phyloP scores from a whole-genome alignment of 2,888 invertebrate species.

The Melolontha melolontha region DNA sequence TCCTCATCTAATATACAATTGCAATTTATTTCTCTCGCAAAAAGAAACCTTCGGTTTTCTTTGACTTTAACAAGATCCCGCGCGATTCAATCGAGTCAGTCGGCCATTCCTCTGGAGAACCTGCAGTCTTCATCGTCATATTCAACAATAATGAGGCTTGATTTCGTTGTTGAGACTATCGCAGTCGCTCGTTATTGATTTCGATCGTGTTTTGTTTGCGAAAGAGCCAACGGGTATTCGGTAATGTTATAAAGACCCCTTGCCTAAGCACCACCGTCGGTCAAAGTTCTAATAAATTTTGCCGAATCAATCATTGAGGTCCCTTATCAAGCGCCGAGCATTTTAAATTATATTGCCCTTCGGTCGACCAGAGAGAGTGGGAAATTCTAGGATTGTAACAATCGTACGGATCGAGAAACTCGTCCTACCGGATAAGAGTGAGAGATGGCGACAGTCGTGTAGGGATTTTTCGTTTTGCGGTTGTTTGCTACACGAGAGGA shows the following conservation, averaged over 20 bases:
- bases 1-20: slow-evolving; percentile 2
- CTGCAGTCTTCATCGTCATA: slow-evolving; percentile 19
- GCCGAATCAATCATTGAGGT: slow-evolving; percentile 53
- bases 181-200: slow-evolving; percentile 30
- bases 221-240: slow-evolving; percentile 20
- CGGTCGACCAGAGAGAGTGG: slow-evolving; percentile 37
- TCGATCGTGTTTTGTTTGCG: slow-evolving; percentile 35
- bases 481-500: slow-evolving; percentile 29
- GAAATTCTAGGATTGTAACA: slow-evolving; percentile 17
- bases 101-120: slow-evolving; percentile 25
- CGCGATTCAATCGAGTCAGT: slow-evolving; percentile 25
- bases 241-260: slow-evolving; percentile 19
- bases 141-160: slow-evolving; percentile 36
- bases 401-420: neutral
- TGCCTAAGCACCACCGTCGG: slow-evolving; percentile 26
- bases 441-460: slow-evolving; percentile 15
- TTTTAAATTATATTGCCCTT: slow-evolving; percentile 53
- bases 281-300: slow-evolving; percentile 52
- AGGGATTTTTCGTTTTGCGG: slow-evolving; percentile 31
- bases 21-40: slow-evolving; percentile 1
- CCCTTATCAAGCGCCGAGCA: slow-evolving; percentile 53
- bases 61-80: slow-evolving; percentile 12
- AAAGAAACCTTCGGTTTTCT: neutral
- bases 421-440: slow-evolving; percentile 12
- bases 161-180: slow-evolving; percentile 26